phyloP scores from a whole-genome alignment of 2,797 vertebrate genomes.

The Brachyalestes nurse region DNA sequence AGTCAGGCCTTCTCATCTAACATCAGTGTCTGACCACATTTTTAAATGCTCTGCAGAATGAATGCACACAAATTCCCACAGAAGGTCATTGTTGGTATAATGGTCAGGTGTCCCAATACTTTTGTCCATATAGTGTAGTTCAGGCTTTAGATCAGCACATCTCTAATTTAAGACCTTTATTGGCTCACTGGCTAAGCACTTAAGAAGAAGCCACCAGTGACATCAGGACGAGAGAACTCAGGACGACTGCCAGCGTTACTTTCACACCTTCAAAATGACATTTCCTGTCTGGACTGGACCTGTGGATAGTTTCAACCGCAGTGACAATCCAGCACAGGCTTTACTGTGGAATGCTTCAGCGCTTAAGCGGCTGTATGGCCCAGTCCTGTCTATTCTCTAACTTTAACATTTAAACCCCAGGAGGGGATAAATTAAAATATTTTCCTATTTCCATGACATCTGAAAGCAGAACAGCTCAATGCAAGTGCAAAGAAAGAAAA shows the following conservation, averaged over 20 bases:
- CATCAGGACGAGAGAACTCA: background rate
- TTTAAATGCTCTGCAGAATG: too few relatives aligned
- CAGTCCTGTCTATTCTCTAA: background rate
- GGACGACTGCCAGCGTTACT: background rate
- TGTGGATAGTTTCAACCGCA: background rate
- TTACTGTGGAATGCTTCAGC: background rate
- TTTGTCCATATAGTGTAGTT: too few relatives aligned
- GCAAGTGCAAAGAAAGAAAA: background rate
- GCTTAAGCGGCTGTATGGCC: background rate
- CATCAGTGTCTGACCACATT: too few relatives aligned
- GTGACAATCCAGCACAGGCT: background rate
- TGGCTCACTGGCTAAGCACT: background rate
- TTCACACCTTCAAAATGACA: background rate
- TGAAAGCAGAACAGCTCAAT: background rate
- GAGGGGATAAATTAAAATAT: background rate
- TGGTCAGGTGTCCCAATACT: too few relatives aligned
- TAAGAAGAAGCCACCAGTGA: background rate
- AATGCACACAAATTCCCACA: too few relatives aligned
- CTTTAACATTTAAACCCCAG: background rate
- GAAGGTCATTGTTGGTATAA: too few relatives aligned
- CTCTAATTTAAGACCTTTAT: too few relatives aligned
- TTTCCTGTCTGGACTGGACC: background rate
- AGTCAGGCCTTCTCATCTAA: too few relatives aligned
- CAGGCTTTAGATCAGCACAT: too few relatives aligned
- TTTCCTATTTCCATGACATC: conserved; percentile 4